phyloP scores from a whole-genome alignment of 2,797 vertebrate species.

The Pseudocheirus occidentalis region DNA sequence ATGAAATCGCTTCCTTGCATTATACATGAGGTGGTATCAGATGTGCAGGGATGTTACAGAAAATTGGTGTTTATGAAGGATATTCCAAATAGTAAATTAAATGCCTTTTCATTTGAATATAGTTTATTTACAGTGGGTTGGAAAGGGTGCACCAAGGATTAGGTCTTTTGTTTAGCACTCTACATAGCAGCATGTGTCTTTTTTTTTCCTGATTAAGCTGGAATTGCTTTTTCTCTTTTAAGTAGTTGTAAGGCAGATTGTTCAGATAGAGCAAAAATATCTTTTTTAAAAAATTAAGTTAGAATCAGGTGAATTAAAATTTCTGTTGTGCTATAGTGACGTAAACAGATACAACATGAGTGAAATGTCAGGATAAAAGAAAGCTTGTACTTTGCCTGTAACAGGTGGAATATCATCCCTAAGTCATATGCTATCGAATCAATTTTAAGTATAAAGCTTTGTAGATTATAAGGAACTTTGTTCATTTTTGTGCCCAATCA shows the following conservation, averaged over 20 bases:
- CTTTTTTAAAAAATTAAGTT: slow-evolving; percentile 62
- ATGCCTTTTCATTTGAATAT: slow-evolving; percentile 83
- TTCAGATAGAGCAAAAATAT: slow-evolving; percentile 67
- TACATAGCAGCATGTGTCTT: slow-evolving; percentile 65
- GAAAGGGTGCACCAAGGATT: slow-evolving; percentile 80
- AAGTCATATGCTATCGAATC: slow-evolving; percentile 53
- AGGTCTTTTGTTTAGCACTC: slow-evolving; percentile 80
- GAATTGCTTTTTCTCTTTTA: slow-evolving; percentile 75
- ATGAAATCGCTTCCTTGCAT: slow-evolving; percentile 86
- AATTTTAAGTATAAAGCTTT: slow-evolving; percentile 73
- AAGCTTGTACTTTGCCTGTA: slow-evolving; percentile 74
- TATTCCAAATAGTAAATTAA: slow-evolving; percentile 86
- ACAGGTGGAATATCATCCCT: slow-evolving; percentile 82
- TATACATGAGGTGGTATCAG: slow-evolving; percentile 86
- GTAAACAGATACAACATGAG: slow-evolving; percentile 77
- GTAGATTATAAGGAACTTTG: slow-evolving; percentile 22
- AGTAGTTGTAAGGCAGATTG: slow-evolving; percentile 60
- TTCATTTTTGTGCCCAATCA: slow-evolving; percentile 69
- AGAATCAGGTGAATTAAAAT: slow-evolving; percentile 65
- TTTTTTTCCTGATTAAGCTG: slow-evolving; percentile 76
- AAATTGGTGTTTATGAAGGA: slow-evolving; percentile 86
- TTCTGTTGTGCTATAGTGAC: slow-evolving; percentile 59
- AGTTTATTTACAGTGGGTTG: slow-evolving; percentile 83
- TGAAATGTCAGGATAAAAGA: slow-evolving; percentile 73
- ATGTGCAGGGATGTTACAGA: slow-evolving; percentile 83